phyloP scores from a whole-genome alignment of 2,888 invertebrate species.

The Agrypnus murinus region DNA sequence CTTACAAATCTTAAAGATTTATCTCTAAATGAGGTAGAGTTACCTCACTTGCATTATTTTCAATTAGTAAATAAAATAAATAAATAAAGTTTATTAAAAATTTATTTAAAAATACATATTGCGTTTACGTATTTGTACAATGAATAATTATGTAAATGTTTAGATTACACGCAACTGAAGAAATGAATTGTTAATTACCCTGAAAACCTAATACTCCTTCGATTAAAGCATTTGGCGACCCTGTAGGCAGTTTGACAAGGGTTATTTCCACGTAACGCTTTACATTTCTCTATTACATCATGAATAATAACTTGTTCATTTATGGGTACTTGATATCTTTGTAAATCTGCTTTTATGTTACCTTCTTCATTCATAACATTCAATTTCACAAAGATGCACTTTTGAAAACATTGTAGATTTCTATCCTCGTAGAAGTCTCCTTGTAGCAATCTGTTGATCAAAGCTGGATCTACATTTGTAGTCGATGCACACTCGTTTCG shows the following conservation, averaged over 20 bases:
- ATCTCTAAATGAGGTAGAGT: no score
- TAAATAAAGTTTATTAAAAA: no score
- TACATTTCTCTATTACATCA: slow-evolving; percentile 66
- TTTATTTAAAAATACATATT: no score
- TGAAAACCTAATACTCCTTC: no score
- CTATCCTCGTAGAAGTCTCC: slow-evolving; percentile 72
- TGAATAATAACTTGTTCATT: background rate
- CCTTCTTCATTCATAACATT: slow-evolving; percentile 69
- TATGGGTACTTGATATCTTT: slow-evolving; percentile 68
- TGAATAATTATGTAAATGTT: no score
- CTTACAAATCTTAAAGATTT: no score
- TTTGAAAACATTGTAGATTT: slow-evolving; percentile 70
- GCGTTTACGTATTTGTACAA: no score
- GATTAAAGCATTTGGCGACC: slow-evolving; percentile 53
- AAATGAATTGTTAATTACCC: no score
- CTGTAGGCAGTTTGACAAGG: slow-evolving; percentile 57
- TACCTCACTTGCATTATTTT: no score
- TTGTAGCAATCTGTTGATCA: slow-evolving; percentile 12
- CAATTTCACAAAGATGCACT: slow-evolving; percentile 72
- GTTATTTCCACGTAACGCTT: slow-evolving; percentile 68
- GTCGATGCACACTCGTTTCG: slow-evolving; percentile 7
- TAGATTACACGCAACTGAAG: no score
- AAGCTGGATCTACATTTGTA: slow-evolving; percentile 8
- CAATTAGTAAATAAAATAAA: no score
- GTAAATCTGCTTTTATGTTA: slow-evolving; percentile 62